Evolutionary conservation across 1,140 invertebrate species (phyloP).

Genomic region (Zaprionus tsacasi): DNA sequence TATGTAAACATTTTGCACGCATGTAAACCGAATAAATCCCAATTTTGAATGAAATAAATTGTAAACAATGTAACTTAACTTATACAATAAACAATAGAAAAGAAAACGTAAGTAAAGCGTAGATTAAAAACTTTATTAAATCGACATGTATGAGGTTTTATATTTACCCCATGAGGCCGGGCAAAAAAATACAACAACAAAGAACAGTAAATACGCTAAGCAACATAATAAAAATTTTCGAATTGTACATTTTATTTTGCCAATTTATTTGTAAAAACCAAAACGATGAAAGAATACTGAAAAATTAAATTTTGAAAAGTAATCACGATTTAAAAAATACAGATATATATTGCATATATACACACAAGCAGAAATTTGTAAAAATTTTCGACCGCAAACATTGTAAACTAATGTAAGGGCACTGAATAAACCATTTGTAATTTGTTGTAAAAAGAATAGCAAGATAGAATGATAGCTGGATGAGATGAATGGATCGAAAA

Average conservation of each 20-base stretch:
- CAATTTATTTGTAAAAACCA: constrained; percentile 62
- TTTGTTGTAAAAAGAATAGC: constrained; percentile 77
- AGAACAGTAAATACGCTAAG: constrained; percentile 13
- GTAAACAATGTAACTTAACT: constrained; percentile 68
- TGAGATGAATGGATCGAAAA: constrained; percentile 40
- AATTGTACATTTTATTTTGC: constrained; percentile 60
- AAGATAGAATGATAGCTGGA: constrained; percentile 20
- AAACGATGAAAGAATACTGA: constrained; percentile 23
- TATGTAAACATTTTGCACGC: constrained; percentile 54
- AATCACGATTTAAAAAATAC: constrained; percentile 45
- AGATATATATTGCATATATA: constrained; percentile 42
- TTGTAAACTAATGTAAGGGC: constrained; percentile 73
- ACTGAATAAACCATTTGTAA: constrained; percentile 72
- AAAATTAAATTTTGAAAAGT: constrained; percentile 26
- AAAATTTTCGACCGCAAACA: constrained; percentile 65
- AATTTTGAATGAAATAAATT: constrained; percentile 39
- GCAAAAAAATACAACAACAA: constrained; percentile 13
- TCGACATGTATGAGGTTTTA: constrained; percentile 34
- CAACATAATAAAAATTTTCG: constrained; percentile 19
- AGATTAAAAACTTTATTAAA: constrained; percentile 13
- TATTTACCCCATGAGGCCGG: constrained; percentile 6
- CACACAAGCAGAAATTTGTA: constrained; percentile 65
- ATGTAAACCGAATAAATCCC: constrained; percentile 35
- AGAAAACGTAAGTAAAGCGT: constrained; percentile 49
- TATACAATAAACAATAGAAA: constrained; percentile 37